phyloP scores from a whole-genome alignment of 2,797 vertebrate species.

The Artibeus lituratus region DNA sequence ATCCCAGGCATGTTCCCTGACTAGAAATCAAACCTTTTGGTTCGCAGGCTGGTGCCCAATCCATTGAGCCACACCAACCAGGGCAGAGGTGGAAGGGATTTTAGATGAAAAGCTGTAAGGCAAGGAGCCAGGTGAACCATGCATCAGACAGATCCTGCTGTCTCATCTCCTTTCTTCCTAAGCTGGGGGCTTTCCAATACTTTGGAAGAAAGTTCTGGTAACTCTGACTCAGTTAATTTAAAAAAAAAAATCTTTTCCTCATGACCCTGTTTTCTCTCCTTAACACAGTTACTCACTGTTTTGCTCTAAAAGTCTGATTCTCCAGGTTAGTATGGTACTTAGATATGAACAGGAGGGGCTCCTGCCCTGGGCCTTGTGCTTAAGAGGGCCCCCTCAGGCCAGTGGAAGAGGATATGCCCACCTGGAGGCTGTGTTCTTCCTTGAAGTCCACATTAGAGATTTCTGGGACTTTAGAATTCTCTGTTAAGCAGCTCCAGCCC shows the following conservation, averaged over 20 bases:
- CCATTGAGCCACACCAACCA: not conserved
- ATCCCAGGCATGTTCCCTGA: no score
- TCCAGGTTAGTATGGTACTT: not conserved
- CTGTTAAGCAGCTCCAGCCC: not conserved
- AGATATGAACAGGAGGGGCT: not conserved
- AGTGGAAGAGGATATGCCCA: not conserved
- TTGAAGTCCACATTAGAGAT: not conserved
- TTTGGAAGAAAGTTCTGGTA: constrained; percentile 56
- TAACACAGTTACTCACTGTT: not conserved
- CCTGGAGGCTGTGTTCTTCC: not conserved
- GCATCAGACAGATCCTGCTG: not conserved
- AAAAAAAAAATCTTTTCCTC: not conserved
- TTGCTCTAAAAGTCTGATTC: not conserved
- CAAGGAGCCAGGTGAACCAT: not conserved
- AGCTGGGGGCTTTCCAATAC: not conserved
- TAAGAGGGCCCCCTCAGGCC: not conserved
- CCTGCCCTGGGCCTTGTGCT: not conserved
- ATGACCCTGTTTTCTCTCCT: constrained; percentile 7
- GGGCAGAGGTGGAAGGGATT: not conserved
- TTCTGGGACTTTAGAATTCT: not conserved
- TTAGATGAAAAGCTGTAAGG: not conserved
- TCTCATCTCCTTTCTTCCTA: constrained; percentile 24
- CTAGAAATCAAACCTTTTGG: no score
- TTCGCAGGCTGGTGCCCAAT: no score
- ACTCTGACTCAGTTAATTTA: constrained; percentile 24